Evolutionary conservation across 2,113 vertebrate species (phyloP), one percentile per base, ranked within the genome.

Genomic region (Scalopus aquaticus): DNA sequence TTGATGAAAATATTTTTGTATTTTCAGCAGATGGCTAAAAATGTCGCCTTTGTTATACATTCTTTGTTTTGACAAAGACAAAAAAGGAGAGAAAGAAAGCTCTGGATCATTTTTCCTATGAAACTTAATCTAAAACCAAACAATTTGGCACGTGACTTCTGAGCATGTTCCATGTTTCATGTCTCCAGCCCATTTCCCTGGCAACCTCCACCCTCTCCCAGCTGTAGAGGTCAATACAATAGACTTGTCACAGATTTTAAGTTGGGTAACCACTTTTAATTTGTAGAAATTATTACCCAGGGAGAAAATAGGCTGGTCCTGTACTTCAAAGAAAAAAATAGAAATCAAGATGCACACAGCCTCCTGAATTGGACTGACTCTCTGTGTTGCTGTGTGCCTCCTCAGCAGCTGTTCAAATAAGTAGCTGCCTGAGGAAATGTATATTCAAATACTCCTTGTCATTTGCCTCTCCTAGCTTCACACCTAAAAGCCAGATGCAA

Each of bases 201-300:
- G 95, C 95, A 96, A 95, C 94, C 96, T 97, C 87, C 93, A 94
- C 93, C 89, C 93, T 96, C 88, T 94, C 62, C 94, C 95, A 97
- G 97, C 96, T 97, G 95, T 94, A 96, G 96, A 93, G 94, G 96
- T 97, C 97, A 96, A 92, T 95, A 97, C 74, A 46, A 98, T 96
- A 97, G 97, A 97, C 98, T 97, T 98, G 97, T 98, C 98, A 98
- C 97, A 98, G 98, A 96, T 95, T 98, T 98, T 98, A 98, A 98
- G 98, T 97, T 96, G 69, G 96, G 97, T 98, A 98, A 98, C 97
- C 98, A 98, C 98, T 98, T 98, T 98, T 98, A 98, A 99, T 99
- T 99, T 98, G 97, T 97, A 98, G 97, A 98, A 98, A 98, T 98
- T 98, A 98, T 98, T 98, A 98, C 98, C 98, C 98, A 90, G 98